Conservation (phyloP, 1,140 invertebrate genomes). For the Caenorhabditis brenneri region DNA sequence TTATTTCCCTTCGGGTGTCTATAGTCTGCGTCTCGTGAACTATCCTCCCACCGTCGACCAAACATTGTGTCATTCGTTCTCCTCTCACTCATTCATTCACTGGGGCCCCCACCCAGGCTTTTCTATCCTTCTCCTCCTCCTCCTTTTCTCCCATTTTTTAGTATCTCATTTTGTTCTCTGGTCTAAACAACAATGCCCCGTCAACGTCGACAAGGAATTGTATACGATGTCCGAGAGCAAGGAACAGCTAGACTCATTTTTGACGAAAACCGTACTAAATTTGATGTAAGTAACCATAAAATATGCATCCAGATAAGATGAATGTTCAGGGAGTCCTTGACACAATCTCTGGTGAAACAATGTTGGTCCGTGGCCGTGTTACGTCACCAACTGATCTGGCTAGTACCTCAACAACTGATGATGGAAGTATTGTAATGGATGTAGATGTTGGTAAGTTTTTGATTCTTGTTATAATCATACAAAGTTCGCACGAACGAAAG, state of each 20-base stretch:
- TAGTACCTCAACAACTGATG: background rate
- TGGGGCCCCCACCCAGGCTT: background rate
- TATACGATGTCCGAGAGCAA: slow-evolving; percentile 19
- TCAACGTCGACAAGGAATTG: slow-evolving; percentile 25
- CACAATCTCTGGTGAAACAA: slow-evolving; percentile 33
- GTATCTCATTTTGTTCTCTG: slow-evolving; percentile 3
- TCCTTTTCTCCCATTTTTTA: background rate
- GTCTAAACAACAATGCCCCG: slow-evolving; percentile 27
- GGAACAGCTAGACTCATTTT: slow-evolving; percentile 40
- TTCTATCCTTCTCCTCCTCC: background rate
- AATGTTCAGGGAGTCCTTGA: slow-evolving; percentile 8
- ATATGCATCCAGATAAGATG: background rate
- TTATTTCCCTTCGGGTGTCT: slow-evolving; percentile 7
- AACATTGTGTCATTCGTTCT: slow-evolving; percentile 31
- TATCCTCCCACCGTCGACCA: background rate
- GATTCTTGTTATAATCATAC: background rate
- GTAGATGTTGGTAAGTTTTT: slow-evolving; percentile 34
- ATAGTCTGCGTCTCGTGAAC: background rate
- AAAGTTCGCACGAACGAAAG: background rate
- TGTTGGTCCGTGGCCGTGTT: slow-evolving; percentile 35
- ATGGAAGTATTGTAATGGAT: slow-evolving; percentile 35
- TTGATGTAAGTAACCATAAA: background rate
- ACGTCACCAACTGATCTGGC: slow-evolving; percentile 31
- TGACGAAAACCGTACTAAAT: background rate
- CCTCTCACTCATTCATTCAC: background rate